Base-by-base conservation (phyloP, 2,888 invertebrate genomes). In the Digitonthophagus gazella region DNA sequence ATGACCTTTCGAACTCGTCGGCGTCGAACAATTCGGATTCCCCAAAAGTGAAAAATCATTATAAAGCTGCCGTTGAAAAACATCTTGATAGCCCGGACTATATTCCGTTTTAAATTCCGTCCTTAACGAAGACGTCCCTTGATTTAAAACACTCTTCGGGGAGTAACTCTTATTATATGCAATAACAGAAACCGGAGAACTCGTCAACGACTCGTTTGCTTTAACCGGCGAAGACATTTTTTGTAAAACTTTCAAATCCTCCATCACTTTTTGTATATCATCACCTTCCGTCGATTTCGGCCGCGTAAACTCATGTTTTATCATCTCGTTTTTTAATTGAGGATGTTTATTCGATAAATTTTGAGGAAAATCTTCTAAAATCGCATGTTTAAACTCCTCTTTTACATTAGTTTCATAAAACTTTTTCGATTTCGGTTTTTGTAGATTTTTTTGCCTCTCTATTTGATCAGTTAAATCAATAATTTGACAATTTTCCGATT, bases 251-350 rank as follows among this genome's bases (percentile, higher is more conserved):
- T 84, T 84, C 57, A 85, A 76, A 68, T 83, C 82, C 70, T 83
- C 84, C 82, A 84, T 84, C 15, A 85, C 83, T 75, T 83, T 83
- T 69, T 82, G 83, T 58, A 84, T 83, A 72, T 85, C 85, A 44
- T 81, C 81, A 15, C 77, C 78, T 19, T 80, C 80, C 22, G 65
- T 72, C 11, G 68, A 19, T 3, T 65, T 20, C 20, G 71, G 71
- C 4, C 28, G 28, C 6, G 16, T 4, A 18, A 61, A 61, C n/a
- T 61, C 61, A 8, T 15, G 18, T 16, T 58, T 58, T 2, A 8
- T 2, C 58, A 44, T 44, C 11, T 44, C 28, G 28, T 44, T 44
- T 44, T 44, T 44, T n/a, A 2, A 14, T 11, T 54, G 14, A 58
- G 2, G 8, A 18, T 61, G 18, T 18, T 18, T 18, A n/a, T 64